Evolutionary conservation across 2,888 invertebrate species (phyloP).

Genomic region (Acanthosepion lycidas): DNA sequence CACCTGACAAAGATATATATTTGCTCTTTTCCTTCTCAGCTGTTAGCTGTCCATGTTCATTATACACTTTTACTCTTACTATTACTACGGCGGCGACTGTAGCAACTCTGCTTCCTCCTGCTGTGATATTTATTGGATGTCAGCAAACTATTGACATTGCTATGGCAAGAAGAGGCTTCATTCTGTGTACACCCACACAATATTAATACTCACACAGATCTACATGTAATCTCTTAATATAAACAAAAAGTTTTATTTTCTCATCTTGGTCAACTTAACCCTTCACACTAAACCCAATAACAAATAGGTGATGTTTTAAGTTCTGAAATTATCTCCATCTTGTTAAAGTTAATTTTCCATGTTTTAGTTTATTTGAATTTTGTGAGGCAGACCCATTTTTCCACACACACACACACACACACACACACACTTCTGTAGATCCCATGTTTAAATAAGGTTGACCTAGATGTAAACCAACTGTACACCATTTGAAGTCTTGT

Average conservation of each 20-base stretch:
- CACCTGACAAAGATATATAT: background rate
- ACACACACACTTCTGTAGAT: background rate
- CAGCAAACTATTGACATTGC: conserved; percentile 39
- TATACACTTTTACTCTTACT: background rate
- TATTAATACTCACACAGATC: background rate
- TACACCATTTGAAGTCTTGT: conserved; percentile 15
- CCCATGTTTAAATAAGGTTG: too few relatives aligned
- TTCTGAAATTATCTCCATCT: background rate
- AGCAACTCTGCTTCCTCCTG: background rate
- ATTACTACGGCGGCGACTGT: background rate
- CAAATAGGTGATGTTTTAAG: background rate
- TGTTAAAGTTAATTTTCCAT: background rate
- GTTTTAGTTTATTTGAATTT: background rate
- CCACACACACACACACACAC: background rate
- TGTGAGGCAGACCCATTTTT: background rate
- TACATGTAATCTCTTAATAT: background rate
- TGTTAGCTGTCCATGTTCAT: background rate
- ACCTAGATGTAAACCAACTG: background rate
- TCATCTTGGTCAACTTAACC: background rate
- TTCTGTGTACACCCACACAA: background rate
- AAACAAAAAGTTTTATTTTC: background rate
- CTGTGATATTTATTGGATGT: conserved; percentile 37
- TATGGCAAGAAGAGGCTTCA: conserved; percentile 39
- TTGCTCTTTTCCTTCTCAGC: background rate
- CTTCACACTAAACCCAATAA: background rate